Percentiles rank a stretch among this genome's conserved stretches.
Conservation (phyloP, 1,140 invertebrate species). For the Ceratina japonica region DNA sequence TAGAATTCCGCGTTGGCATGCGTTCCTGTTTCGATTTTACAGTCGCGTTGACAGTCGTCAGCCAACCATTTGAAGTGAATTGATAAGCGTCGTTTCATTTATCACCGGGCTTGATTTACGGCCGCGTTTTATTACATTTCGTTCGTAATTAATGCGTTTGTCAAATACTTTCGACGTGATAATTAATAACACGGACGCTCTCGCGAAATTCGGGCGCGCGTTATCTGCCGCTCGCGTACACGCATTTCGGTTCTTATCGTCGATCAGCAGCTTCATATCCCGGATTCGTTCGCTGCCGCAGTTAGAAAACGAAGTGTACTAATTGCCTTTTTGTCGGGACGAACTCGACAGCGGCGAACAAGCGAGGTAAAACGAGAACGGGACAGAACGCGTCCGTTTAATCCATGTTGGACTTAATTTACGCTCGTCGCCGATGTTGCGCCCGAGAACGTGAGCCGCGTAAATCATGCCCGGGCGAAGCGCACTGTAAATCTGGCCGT, state of each 20-base stretch:
- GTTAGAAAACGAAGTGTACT: too few relatives aligned
- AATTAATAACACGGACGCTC: neutral
- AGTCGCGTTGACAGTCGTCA: neutral
- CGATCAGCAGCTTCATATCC: too few relatives aligned
- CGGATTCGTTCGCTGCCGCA: too few relatives aligned
- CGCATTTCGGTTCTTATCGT: neutral
- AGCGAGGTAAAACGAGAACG: neutral
- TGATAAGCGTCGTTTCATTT: conserved; percentile 17
- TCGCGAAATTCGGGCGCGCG: conserved; percentile 14
- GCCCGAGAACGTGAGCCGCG: conserved; percentile 19
- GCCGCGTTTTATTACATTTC: conserved; percentile 20
- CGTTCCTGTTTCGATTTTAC: neutral
- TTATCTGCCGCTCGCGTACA: conserved; percentile 1
- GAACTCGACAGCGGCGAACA: neutral
- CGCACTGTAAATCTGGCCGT: conserved; percentile 43
- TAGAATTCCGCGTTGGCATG: too few relatives aligned
- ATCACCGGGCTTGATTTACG: neutral
- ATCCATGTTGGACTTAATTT: conserved; percentile 1
- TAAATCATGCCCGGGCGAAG: conserved; percentile 46
- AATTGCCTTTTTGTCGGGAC: too few relatives aligned
- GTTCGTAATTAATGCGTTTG: conserved; percentile 20
- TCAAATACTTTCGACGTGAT: neutral
- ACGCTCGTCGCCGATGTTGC: neutral
- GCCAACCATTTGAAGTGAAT: conserved; percentile 12
- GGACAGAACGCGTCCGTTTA: neutral